Evolutionary conservation across 2,888 invertebrate genomes (phyloP), one percentile per base, ranked within the genome.

Genomic region (Eristalinus sepulchralis): DNA sequence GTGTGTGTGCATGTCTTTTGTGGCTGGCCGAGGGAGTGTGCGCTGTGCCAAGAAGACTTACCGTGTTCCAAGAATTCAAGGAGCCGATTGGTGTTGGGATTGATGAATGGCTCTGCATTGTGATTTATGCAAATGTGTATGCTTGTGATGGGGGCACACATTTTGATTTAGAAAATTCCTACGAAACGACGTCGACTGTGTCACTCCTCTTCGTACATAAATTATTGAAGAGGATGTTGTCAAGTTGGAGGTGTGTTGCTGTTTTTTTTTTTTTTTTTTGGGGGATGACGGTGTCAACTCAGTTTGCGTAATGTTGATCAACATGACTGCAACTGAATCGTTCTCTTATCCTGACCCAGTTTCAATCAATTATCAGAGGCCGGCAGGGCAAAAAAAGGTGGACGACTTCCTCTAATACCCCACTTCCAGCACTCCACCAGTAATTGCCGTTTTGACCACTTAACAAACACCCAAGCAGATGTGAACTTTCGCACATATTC

Each of bases 1-100:
- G 36, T 39, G 53, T 79, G 36, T 39, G 20, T 71, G 39, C 66
- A 72, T 76, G 60, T 17, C 60, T 67, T 55, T 47, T 60, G 60
- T 68, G 47, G 60, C 60, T 33, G 76, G 24, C 64, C 57, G 57
- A 31, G 34, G 34, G 57, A n/a, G 33, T 8, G n/a, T 24, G 34
- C 27, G 27, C 47, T 47, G 47, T 47, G 6, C 27, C 22, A 55
- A 55, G 5, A 17, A 55, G 10, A 31, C 39, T 17, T 17, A 8
- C 17, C n/a, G 34, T n/a, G 20, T 73, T 73, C 73, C 27, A 13
- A 36, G 73, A 73, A 73, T 36, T 34, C 27, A 17, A n/a, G 47
- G 47, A 47, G 47, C 47, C n/a, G 8, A 47, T 47, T 17, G 17
- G 47, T n/a, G 1, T 47, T 17, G 47, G 47, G 17, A 47, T 47